Evolutionary conservation across 2,113 vertebrate genomes (phyloP), one percentile per base, ranked within the genome.

Genomic region (Lophochroa leadbeateri): DNA sequence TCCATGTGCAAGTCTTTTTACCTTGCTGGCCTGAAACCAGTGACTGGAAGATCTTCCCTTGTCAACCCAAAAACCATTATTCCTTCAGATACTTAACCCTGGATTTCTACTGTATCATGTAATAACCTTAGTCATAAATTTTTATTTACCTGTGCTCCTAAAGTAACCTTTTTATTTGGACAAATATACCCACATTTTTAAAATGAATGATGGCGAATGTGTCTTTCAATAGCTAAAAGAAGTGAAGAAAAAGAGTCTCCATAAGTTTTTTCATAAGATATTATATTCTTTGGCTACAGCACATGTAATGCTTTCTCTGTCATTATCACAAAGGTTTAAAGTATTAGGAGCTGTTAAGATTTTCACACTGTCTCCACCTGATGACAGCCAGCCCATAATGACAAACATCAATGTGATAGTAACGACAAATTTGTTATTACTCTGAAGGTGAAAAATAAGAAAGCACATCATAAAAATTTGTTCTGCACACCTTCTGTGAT

Each of bases 401-500:
- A 94, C 71, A 96, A 94, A 90, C 69, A 89, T 86, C 90, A 29
- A 5, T 57, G 84, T 90, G 90, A 89, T 74, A 94, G 85, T 71
- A 97, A 92, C 74, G 90, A 95, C 76, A 91, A 80, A 77, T 88
- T 80, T 82, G 33, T 83, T 92, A 94, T 94, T 96, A 83, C 47
- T 96, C 70, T 94, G 46, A 93, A 85, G 69, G 69, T 84, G 55
- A 72, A 96, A 67, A 96, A 95, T 86, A 97, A 95, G 77, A 95
- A 97, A 92, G 28, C 33, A 58, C 82, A 75, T 49, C 46, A 79
- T 84, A 91, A 93, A 97, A 90, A 92, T 87, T 82, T 95, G 89
- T 92, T 94, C 78, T 86, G 52, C 57, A 84, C 75, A 91, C 57
- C 28, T 94, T 94, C 72, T 79, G 41, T 87, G 92, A 84, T 75